Base-by-base conservation (phyloP, 2,797 vertebrate genomes). In the Lacerta bilineata region DNA sequence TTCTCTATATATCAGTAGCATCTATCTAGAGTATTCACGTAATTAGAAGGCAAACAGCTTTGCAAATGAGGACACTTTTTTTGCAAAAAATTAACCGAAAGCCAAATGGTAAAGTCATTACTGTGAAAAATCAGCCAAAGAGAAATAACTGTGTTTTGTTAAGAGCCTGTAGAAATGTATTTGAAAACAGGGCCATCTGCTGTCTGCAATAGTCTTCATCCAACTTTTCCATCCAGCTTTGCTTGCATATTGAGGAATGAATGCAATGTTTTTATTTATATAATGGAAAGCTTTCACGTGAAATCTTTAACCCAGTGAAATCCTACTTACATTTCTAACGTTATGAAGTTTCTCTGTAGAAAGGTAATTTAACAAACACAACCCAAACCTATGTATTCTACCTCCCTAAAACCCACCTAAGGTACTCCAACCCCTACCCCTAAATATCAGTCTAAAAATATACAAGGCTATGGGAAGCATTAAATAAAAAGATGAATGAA, bases 101-200 rank as follows among this genome's bases (percentile, higher is more conserved):
- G 23, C 71, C 41, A 9, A 23, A 71, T 13, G 29, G 25, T 86
- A 66, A 46, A 79, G 2, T 69, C 27, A 33, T 41, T 4, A 74
- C 23, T 41, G 2, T 43, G 36, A 72, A 87, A 55, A 74, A 46
- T 83, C 8, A 46, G 61, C 15, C 39, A 50, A 29, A 50, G n/a
- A n/a, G 39, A 66, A 50, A 41, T 61, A n/a, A 69, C 13, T 61
- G 23, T 5, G 9, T 59, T 36, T 13, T 29, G 4, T 64, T 61
- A 6, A 15, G 5, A 8, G 33, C 11, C 9, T 74, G 39, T 33
- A 80, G 6, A 20, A 9, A 68, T 86, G 50, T 83, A n/a, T 88
- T 88, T 85, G 86, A 81, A 11, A 90, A 90, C 71, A 80, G 90
- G 36, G 94, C 91, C 93, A 88, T 74, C 94, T 94, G 74, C 79